Conservation (phyloP, 2,113 vertebrate genomes). For the Hypocryptadius cinnamomeus region DNA sequence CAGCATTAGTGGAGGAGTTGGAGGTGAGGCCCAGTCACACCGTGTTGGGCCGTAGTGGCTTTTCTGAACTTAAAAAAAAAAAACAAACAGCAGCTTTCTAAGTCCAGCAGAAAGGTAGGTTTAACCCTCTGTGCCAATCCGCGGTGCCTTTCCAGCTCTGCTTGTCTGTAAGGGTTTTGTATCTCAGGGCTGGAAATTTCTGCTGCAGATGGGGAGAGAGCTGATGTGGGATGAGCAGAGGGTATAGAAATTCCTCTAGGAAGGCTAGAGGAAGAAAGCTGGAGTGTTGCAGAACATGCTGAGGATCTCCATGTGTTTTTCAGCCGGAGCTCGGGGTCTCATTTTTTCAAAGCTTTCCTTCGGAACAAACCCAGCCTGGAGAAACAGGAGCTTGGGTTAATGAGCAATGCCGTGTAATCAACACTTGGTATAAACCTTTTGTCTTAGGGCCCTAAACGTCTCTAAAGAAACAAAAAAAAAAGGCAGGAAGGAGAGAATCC, state of each 20-base stretch:
- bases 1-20: slow-evolving; percentile 12
- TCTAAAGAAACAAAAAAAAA: neutral
- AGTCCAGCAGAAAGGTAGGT: neutral
- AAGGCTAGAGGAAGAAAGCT: neutral
- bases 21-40: neutral
- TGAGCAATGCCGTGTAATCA: neutral
- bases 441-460: neutral
- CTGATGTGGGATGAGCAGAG: neutral
- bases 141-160: accelerated
- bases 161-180: accelerated
- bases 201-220: neutral
- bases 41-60: neutral
- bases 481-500: neutral
- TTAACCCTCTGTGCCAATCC: neutral
- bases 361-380: neutral
- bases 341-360: neutral
- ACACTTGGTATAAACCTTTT: neutral
- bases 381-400: neutral
- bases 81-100: neutral
- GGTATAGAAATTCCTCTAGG: accelerated
- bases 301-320: neutral
- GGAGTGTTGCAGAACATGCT: neutral
- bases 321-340: accelerated
- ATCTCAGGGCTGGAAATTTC: neutral
- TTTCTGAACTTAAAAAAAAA: neutral